Conservation (phyloP, 2,113 vertebrate genomes). For the Scomber scombrus region DNA sequence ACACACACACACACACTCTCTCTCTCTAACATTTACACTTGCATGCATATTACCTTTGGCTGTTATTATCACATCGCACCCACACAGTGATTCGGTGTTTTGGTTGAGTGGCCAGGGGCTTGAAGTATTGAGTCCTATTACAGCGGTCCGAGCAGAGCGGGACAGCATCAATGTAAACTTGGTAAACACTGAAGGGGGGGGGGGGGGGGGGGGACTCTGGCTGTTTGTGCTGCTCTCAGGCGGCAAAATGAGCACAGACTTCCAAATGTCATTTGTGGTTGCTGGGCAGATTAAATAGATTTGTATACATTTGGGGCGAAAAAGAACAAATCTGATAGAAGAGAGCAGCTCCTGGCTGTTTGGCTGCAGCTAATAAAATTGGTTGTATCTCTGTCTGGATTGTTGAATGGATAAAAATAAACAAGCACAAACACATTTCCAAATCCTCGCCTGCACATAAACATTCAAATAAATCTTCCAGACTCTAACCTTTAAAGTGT, state of each 20-base stretch:
- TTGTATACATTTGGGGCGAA: slow-evolving; percentile 18
- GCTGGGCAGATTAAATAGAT: slow-evolving; percentile 62
- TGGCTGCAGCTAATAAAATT: slow-evolving; percentile 35
- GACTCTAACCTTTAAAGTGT: background rate
- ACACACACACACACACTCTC: background rate
- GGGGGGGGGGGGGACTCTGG: slow-evolving; percentile 23
- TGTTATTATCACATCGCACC: slow-evolving; percentile 63
- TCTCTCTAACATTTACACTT: slow-evolving; percentile 41
- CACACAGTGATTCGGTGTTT: slow-evolving; percentile 43
- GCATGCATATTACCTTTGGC: slow-evolving; percentile 67
- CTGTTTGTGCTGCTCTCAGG: slow-evolving; percentile 49
- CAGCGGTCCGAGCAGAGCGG: slow-evolving; percentile 27
- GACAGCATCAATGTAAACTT: slow-evolving; percentile 62
- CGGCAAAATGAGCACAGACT: slow-evolving; percentile 55
- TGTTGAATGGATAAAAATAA: slow-evolving; percentile 30
- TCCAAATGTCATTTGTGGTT: slow-evolving; percentile 72
- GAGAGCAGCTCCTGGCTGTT: slow-evolving; percentile 45
- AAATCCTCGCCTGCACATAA: slow-evolving; percentile 17
- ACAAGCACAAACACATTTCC: slow-evolving; percentile 5
- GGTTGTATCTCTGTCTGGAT: slow-evolving; percentile 11
- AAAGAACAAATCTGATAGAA: slow-evolving; percentile 23
- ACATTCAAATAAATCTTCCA: background rate
- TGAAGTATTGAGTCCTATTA: slow-evolving; percentile 64
- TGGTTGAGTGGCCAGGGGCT: slow-evolving; percentile 65
- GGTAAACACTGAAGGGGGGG: slow-evolving; percentile 37